phyloP scores from a whole-genome alignment of 35 echinoderm and acorn worm species.

The Holothuria glaberrima region DNA sequence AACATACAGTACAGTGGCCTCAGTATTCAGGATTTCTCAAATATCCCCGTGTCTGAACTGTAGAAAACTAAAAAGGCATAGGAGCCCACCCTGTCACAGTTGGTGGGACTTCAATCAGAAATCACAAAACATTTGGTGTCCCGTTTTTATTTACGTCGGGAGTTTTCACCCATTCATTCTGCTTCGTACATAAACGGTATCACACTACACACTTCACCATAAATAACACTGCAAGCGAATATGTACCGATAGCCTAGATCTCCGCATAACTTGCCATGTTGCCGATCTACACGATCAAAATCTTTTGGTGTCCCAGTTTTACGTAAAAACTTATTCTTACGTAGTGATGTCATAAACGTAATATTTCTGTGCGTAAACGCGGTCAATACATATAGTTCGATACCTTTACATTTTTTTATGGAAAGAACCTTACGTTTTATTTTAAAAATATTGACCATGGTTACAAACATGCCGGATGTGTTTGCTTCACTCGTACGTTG shows the following conservation, averaged over 20 bases:
- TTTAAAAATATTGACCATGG: background rate
- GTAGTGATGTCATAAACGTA: background rate
- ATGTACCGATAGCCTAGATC: background rate
- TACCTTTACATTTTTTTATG: background rate
- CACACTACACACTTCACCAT: background rate
- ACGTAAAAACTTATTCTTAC: background rate
- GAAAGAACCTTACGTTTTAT: background rate
- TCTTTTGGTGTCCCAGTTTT: background rate
- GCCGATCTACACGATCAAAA: constrained; percentile 7
- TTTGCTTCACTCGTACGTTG: background rate
- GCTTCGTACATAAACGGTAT: background rate
- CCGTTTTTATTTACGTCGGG: background rate
- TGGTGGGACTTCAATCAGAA: background rate
- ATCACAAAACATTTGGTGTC: constrained; percentile 1
- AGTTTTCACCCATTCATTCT: background rate
- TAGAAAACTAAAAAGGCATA: background rate
- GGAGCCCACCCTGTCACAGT: background rate
- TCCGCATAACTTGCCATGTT: background rate
- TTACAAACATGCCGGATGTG: background rate
- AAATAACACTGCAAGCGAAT: background rate
- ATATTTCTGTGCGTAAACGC: background rate
- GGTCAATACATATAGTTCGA: background rate
- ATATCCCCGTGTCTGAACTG: background rate
- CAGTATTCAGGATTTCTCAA: background rate
- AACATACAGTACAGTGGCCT: no score